Conservation (phyloP, 2,113 vertebrate genomes). For the Osmerus eperlanus region DNA sequence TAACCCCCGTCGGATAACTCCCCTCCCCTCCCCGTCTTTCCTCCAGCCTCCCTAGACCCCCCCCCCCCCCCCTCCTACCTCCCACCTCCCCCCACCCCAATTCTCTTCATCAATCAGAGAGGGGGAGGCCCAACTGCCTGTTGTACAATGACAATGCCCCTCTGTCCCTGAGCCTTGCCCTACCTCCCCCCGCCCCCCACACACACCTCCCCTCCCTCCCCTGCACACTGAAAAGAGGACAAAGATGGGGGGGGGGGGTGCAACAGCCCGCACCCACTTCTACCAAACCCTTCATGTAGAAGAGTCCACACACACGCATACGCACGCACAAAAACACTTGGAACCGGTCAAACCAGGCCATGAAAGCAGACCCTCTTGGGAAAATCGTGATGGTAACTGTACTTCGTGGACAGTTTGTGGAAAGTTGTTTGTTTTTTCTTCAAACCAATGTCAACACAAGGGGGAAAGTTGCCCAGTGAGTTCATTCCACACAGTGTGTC, state of each 20-base stretch:
- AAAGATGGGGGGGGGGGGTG: background rate
- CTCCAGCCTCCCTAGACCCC: conserved; percentile 36
- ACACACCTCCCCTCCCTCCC: background rate
- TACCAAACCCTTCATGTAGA: background rate
- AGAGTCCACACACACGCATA: conserved; percentile 16
- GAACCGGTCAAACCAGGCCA: conserved; percentile 62
- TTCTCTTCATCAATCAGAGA: conserved; percentile 54
- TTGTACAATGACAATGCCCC: conserved; percentile 68
- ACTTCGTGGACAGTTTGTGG: conserved; percentile 22
- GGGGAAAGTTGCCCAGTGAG: too few relatives aligned
- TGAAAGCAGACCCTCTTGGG: conserved; percentile 65
- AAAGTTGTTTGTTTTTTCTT: background rate
- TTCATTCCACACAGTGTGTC: too few relatives aligned
- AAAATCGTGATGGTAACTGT: conserved; percentile 31
- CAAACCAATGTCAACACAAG: background rate
- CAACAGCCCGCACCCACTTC: background rate
- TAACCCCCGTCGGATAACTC: conserved; percentile 43
- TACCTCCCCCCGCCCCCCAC: conserved; percentile 15
- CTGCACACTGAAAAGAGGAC: background rate
- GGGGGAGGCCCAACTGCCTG: conserved; percentile 61
- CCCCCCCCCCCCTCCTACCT: conserved; percentile 45
- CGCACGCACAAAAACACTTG: conserved; percentile 64
- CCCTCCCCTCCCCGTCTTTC: conserved; percentile 42
- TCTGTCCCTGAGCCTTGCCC: conserved; percentile 65
- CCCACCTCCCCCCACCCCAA: conserved; percentile 38